These are phyloP conservation scores for Dryadula phaetusa DNA, from an alignment of 2,888 invertebrate species.

Conservation along the genomic window DNA sequence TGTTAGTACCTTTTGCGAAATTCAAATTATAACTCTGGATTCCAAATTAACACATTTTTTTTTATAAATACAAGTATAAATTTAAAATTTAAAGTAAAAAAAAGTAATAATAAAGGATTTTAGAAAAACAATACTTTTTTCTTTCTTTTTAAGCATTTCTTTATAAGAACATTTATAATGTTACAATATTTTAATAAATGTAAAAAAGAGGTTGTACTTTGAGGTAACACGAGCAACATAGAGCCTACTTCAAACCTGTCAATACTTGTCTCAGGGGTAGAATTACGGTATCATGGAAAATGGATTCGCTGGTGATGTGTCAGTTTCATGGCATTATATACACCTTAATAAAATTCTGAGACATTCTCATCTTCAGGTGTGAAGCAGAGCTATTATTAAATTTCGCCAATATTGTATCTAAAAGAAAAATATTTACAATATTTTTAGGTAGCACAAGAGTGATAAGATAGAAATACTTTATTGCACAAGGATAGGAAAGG, in stretches of 20 bases:
- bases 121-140: too few relatives aligned
- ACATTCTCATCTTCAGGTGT: too few relatives aligned
- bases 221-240: constrained; percentile 35
- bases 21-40: constrained; percentile 27
- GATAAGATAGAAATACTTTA: too few relatives aligned
- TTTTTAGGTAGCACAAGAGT: neutral
- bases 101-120: neutral
- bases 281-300: constrained; percentile 38
- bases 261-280: constrained; percentile 33
- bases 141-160: neutral
- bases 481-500: too few relatives aligned
- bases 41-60: constrained; percentile 19
- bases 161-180: neutral
- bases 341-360: neutral
- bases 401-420: neutral
- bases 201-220: neutral
- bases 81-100: neutral
- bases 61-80: too few relatives aligned
- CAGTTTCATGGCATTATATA: constrained; percentile 18
- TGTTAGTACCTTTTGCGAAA: constrained; percentile 31
- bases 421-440: neutral
- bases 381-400: neutral
- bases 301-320: constrained; percentile 34
- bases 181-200: constrained; percentile 3
- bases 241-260: constrained; percentile 44